Conservation (phyloP, 2,888 invertebrate genomes). For the Baronia brevicornis region DNA sequence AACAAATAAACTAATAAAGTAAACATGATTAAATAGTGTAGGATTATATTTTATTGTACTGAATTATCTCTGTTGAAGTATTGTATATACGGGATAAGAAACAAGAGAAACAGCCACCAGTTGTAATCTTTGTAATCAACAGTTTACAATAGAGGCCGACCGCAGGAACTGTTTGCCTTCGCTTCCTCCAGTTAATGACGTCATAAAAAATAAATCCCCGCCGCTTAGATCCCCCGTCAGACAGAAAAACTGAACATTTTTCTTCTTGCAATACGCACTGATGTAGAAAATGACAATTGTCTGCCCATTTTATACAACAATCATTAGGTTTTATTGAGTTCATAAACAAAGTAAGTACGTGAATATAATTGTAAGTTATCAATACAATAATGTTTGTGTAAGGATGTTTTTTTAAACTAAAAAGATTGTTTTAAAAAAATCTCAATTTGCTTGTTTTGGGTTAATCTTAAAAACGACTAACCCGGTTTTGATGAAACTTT, state of each 20-base stretch:
- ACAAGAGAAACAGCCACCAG: slow-evolving; percentile 14
- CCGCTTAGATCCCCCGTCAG: slow-evolving; percentile 37
- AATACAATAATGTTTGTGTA: too few relatives aligned
- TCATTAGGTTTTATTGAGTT: slow-evolving; percentile 8
- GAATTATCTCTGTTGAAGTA: slow-evolving; percentile 1
- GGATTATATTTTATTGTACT: too few relatives aligned
- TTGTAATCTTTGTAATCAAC: slow-evolving; percentile 33
- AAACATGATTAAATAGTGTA: too few relatives aligned
- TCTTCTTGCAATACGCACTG: slow-evolving; percentile 40
- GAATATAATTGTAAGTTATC: too few relatives aligned
- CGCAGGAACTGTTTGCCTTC: slow-evolving; percentile 55
- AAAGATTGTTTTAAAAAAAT: slow-evolving; percentile 9
- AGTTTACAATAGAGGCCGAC: slow-evolving; percentile 47
- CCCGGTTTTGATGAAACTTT: too few relatives aligned
- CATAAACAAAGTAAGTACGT: not conserved
- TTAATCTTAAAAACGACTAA: slow-evolving; percentile 9
- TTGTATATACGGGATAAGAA: slow-evolving; percentile 4
- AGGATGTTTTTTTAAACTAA: too few relatives aligned
- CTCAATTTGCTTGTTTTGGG: too few relatives aligned
- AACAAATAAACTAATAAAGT: too few relatives aligned
- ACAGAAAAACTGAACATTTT: slow-evolving; percentile 48
- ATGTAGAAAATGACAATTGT: slow-evolving; percentile 58
- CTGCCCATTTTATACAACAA: slow-evolving; percentile 26
- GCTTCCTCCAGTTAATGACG: slow-evolving; percentile 66
- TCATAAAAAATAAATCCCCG: slow-evolving; percentile 58